phyloP scores from a whole-genome alignment of 2,888 invertebrate genomes.

The Mongoloraphidia duomilia region DNA sequence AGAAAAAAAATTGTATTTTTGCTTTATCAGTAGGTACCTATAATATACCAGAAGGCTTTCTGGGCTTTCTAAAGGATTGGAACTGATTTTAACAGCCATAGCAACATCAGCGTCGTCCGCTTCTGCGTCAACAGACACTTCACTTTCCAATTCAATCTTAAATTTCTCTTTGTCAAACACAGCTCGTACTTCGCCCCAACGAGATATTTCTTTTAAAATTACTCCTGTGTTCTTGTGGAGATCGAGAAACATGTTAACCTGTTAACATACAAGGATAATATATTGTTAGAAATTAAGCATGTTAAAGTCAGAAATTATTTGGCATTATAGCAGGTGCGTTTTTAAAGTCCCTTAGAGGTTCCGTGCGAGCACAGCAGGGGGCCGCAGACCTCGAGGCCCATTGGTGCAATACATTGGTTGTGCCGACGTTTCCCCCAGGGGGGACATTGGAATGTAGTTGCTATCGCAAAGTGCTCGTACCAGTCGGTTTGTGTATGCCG shows the following conservation, averaged over 20 bases:
- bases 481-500: no score
- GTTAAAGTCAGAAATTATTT: neutral
- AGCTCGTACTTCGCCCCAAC: conserved; percentile 39
- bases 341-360: no score
- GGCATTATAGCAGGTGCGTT: no score
- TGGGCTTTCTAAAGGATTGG: conserved; percentile 36
- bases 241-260: conserved; percentile 41
- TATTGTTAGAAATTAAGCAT: neutral
- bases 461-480: no score
- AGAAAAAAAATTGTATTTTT: no score
- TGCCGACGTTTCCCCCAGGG: no score
- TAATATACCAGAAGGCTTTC: conserved; percentile 33
- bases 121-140: conserved; percentile 32
- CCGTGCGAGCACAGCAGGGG: no score
- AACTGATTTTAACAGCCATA: conserved; percentile 25
- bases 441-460: no score
- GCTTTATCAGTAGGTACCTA: no score
- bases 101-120: conserved; percentile 35
- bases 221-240: conserved; percentile 42
- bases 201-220: conserved; percentile 38
- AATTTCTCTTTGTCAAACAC: conserved; percentile 42
- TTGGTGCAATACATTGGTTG: no score
- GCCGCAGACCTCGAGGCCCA: no score
- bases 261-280: conserved; percentile 9
- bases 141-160: conserved; percentile 33